Evolutionary conservation across 1,140 invertebrate species (phyloP), one percentile per base, ranked within the genome.

Genomic region (Drosophila truncata): DNA sequence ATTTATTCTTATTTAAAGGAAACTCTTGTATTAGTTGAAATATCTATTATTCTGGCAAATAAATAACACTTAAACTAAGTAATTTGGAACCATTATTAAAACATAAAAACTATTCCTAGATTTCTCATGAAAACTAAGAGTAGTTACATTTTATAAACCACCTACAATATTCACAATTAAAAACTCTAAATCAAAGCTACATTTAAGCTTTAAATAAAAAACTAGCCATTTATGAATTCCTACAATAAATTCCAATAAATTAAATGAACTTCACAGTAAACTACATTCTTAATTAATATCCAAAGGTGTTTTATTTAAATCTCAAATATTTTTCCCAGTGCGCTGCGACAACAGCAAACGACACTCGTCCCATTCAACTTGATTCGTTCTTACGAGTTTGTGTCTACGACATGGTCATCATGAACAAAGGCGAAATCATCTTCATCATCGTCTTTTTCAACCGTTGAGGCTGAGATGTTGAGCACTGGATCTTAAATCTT

Each of bases 321-420:
- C 8, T 7, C 4, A 23, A 6, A 35, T 11, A 37, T 67, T 70
- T 54, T 13, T 67, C 47, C 16, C 66, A 66, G 66, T 70, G 62
- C 29, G 16, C 1, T 50, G 66, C 29, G 61, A 69, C 82, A 78
- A 74, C 73, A 67, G 39, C 76, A 47, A 50, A 80, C 84, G 63
- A 88, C 84, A 84, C 84, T 88, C 79, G 71, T 55, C 46, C 47
- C 72, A 60, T 61, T 52, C 73, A 55, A 60, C 52, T 77, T 78
- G 74, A 78, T 78, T 78, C 63, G 74, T 55, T 77, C 64, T 76
- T 77, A 33, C 57, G 57, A 64, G 62, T 25, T 52, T 77, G 54
- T 77, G 74, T 77, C 74, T 69, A 77, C 74, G 74, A 71, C 58
- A 54, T 58, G 66, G 41, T 61, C 49, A 62, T 50, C 33, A 69